Evolutionary conservation across 2,797 vertebrate genomes (phyloP).

Genomic region (Meriones psammophilus): DNA sequence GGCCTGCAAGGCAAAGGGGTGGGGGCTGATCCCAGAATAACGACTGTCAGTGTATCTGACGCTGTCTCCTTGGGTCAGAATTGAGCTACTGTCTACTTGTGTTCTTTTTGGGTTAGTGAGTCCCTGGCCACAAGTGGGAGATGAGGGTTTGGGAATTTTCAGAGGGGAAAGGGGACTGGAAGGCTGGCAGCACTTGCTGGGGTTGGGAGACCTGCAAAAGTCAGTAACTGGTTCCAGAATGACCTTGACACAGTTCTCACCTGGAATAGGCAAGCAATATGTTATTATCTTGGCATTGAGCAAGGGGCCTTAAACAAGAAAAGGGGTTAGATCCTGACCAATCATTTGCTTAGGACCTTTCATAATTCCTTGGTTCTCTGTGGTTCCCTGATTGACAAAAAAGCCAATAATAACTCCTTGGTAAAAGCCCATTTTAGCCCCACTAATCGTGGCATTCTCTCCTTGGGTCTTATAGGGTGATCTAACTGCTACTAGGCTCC

Average conservation of each 20-base stretch:
- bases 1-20: background rate
- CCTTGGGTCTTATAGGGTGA: background rate
- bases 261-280: background rate
- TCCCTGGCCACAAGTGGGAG: background rate
- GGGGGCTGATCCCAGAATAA: background rate
- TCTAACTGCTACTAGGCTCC: background rate
- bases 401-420: background rate
- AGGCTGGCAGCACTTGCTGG: background rate
- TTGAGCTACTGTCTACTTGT: background rate
- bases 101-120: background rate
- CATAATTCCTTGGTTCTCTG: background rate
- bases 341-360: background rate
- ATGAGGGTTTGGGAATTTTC: background rate
- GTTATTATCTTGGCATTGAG: background rate
- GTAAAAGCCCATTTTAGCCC: background rate
- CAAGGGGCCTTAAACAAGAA: constrained; percentile 33
- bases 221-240: background rate
- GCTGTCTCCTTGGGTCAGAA: background rate
- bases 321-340: background rate
- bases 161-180: background rate
- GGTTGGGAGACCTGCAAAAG: background rate
- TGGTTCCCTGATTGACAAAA: background rate
- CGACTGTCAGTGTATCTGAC: accelerated
- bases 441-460: too few species aligned
- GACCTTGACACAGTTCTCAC: background rate